phyloP scores from a whole-genome alignment of 2,113 vertebrate genomes.

The Salvelinus sp. region DNA sequence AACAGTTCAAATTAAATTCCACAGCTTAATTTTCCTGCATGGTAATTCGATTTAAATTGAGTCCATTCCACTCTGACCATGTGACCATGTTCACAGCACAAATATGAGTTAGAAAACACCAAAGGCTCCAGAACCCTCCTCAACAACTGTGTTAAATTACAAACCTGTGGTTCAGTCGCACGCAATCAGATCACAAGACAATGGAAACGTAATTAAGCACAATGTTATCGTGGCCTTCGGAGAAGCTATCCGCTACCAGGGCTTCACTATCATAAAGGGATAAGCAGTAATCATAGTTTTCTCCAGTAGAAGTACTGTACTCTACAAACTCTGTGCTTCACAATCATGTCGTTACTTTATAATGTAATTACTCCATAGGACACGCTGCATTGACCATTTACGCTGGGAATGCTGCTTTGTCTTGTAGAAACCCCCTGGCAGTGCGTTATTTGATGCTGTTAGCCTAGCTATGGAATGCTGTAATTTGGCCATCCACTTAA shows the following conservation, averaged over 20 bases:
- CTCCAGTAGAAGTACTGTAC: too few relatives aligned
- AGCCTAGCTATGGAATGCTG: conserved; percentile 56
- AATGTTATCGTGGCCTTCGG: too few relatives aligned
- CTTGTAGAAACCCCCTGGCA: conserved; percentile 20
- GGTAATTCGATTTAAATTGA: conserved; percentile 77
- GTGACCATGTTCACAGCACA: neutral
- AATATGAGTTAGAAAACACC: neutral
- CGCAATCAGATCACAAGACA: neutral
- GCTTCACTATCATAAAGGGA: too few relatives aligned
- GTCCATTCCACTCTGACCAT: conserved; percentile 55
- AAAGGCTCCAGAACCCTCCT: neutral
- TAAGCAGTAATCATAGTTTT: too few relatives aligned
- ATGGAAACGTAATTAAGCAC: neutral
- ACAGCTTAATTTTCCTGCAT: conserved; percentile 75
- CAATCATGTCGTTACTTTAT: too few relatives aligned
- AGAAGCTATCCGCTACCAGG: too few relatives aligned
- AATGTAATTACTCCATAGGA: too few relatives aligned
- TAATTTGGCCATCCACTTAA: conserved; percentile 49
- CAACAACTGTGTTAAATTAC: neutral
- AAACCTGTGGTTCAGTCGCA: neutral
- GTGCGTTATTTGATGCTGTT: conserved; percentile 64
- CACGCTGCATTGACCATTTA: too few relatives aligned
- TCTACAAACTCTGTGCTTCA: too few relatives aligned
- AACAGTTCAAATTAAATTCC: conserved; percentile 78
- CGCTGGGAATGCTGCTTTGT: neutral